Evolutionary conservation across 1,140 invertebrate species (phyloP).

Genomic region (Octopus bimaculoides): DNA sequence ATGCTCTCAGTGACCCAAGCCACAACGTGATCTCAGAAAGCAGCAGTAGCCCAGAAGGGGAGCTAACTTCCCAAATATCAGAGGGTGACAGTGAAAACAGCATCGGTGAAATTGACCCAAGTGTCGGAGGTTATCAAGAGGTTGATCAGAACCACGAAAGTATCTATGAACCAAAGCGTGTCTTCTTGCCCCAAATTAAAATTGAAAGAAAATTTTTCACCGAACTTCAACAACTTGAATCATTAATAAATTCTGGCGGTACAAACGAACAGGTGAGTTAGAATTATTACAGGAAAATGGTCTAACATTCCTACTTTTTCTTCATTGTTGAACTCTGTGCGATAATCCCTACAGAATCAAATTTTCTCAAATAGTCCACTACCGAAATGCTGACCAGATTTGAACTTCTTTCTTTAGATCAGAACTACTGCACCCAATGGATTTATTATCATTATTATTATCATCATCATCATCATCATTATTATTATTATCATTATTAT

Average conservation of each 20-base stretch:
- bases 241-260: conserved; percentile 45
- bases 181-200: conserved; percentile 46
- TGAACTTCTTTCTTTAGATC: too few species aligned
- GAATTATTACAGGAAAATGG: background rate
- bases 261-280: background rate
- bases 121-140: conserved; percentile 38
- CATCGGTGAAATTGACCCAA: conserved; percentile 40
- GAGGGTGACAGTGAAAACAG: conserved; percentile 38
- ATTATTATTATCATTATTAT: too few species aligned
- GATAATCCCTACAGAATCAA: too few species aligned
- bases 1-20: conserved; percentile 3
- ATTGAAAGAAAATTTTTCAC: conserved; percentile 55
- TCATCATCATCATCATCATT: too few species aligned
- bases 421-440: too few species aligned
- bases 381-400: too few species aligned
- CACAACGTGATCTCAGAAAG: conserved; percentile 14
- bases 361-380: too few species aligned
- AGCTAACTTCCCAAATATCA: conserved; percentile 19
- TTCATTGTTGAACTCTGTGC: too few species aligned
- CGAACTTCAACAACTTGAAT: conserved; percentile 34
- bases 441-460: too few species aligned
- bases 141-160: conserved; percentile 49
- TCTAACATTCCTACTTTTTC: background rate
- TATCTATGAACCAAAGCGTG: conserved; percentile 44
- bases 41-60: conserved; percentile 15